These are phyloP conservation scores for Crocodylus rhombifer DNA, from an alignment of 2,797 vertebrate species.

Conservation along the genomic window DNA sequence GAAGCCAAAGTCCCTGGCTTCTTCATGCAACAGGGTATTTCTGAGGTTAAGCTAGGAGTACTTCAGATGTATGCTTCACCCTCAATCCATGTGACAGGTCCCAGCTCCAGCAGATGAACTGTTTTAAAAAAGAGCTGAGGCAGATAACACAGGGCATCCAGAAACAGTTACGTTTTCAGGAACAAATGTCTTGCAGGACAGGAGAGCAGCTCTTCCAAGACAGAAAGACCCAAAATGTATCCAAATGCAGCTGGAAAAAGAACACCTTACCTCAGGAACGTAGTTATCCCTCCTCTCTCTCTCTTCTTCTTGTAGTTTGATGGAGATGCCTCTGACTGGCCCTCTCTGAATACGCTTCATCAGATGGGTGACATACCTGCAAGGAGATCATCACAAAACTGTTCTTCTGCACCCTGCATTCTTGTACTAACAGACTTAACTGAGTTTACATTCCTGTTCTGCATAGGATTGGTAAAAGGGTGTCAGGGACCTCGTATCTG, in stretches of 20 bases:
- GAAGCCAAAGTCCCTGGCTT: not conserved
- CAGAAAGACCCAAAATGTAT: accelerated
- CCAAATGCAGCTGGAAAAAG: accelerated
- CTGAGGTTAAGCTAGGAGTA: accelerated
- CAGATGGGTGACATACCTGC: slow-evolving; percentile 95
- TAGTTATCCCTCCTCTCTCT: slow-evolving; percentile 96
- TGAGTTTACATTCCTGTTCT: accelerated
- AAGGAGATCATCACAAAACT: not conserved
- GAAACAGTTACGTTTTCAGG: no score
- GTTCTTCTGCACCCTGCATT: not conserved
- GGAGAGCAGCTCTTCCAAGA: not conserved
- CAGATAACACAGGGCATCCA: accelerated
- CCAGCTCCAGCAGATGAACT: accelerated
- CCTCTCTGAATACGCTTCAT: slow-evolving; percentile 98
- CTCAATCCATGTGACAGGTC: not conserved
- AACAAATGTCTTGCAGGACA: not conserved
- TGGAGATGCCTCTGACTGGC: slow-evolving; percentile 95
- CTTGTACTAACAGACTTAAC: not conserved
- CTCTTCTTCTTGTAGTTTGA: slow-evolving; percentile 98
- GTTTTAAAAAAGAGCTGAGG: accelerated
- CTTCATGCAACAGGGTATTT: not conserved
- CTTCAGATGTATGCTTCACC: accelerated
- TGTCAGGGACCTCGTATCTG: not conserved
- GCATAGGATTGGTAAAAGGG: not conserved
- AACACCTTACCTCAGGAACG: slow-evolving; percentile 89